These are phyloP conservation scores for Gambusia affinis DNA, from an alignment of 2,113 vertebrate genomes.

Conservation along the genomic window DNA sequence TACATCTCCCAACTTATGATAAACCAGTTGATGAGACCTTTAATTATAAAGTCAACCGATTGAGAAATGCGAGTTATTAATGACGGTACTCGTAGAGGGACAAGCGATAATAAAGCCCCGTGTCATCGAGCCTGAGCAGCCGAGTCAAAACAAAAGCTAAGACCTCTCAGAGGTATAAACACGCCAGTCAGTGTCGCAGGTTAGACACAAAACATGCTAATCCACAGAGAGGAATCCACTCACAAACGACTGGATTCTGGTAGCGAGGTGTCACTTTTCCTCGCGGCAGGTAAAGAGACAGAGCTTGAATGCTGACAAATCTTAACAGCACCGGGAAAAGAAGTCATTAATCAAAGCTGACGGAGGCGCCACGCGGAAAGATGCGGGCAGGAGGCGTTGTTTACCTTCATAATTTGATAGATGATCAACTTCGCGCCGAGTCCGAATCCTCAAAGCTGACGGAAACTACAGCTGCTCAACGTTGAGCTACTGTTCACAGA, in stretches of 20 bases:
- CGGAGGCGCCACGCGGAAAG: neutral
- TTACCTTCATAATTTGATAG: neutral
- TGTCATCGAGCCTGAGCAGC: slow-evolving; percentile 11
- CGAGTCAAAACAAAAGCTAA: neutral
- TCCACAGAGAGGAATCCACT: slow-evolving; percentile 15
- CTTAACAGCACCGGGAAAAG: neutral
- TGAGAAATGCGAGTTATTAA: neutral
- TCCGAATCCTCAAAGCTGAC: neutral
- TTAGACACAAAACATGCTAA: slow-evolving; percentile 19
- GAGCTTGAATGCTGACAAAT: neutral
- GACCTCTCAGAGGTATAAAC: slow-evolving; percentile 36
- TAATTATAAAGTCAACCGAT: neutral
- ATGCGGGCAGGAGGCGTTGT: neutral
- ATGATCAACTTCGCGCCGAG: neutral
- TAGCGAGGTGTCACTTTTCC: slow-evolving; percentile 32
- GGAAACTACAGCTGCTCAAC: neutral
- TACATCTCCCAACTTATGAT: neutral
- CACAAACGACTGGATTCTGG: slow-evolving; percentile 24
- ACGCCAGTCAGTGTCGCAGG: slow-evolving; percentile 46
- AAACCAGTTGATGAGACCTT: no score
- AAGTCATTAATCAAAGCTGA: slow-evolving; percentile 1
- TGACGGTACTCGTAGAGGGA: neutral
- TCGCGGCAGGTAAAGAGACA: neutral
- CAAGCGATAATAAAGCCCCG: neutral
- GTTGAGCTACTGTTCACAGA: no score